phyloP scores from a whole-genome alignment of 2,113 vertebrate species.

The Phyllostomus discolor region DNA sequence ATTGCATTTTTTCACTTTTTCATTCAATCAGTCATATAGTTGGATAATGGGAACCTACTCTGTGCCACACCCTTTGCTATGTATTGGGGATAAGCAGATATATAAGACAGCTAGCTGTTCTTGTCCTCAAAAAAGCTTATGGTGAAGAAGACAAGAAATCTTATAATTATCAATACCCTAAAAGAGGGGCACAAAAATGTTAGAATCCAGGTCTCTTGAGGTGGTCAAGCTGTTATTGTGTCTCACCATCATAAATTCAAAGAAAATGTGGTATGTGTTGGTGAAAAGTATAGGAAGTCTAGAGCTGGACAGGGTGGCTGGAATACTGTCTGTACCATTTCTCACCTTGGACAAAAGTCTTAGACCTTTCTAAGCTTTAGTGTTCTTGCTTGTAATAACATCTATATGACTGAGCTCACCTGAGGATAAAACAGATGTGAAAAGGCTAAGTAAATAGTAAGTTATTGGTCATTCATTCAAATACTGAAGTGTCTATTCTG shows the following conservation, averaged over 20 bases:
- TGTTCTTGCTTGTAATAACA: slow-evolving; percentile 1
- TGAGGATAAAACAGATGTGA: not conserved
- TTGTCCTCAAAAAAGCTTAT: not conserved
- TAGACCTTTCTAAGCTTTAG: not conserved
- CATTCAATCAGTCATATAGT: not conserved
- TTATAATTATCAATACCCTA: not conserved
- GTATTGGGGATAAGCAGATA: not conserved
- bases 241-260: slow-evolving; percentile 22
- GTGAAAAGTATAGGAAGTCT: not conserved
- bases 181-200: not conserved
- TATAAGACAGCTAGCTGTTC: not conserved
- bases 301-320: not conserved
- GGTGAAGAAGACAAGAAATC: not conserved
- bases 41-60: not conserved
- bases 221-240: not conserved
- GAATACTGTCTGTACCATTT: not conserved
- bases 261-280: not conserved
- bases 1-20: not conserved
- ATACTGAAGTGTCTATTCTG: not conserved
- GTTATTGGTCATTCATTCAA: not conserved
- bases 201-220: not conserved
- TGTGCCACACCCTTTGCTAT: not conserved
- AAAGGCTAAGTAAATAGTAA: not conserved
- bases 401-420: not conserved
- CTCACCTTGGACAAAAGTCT: not conserved